These are phyloP conservation scores for Aphyosemion australe DNA, from an alignment of 2,113 vertebrate species.

Conservation along the genomic window DNA sequence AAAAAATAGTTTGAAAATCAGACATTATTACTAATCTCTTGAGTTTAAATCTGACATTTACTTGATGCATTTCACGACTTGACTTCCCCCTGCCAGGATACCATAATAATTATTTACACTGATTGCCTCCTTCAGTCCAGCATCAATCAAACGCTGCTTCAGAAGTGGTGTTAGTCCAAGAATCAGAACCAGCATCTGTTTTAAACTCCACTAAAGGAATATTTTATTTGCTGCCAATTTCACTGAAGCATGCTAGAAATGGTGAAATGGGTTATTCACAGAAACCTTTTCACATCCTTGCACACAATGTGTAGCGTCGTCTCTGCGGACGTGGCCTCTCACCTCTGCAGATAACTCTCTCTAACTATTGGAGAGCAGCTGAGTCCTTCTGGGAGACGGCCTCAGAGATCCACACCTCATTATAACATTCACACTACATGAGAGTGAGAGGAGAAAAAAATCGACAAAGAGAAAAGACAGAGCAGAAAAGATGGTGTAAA, in stretches of 20 bases:
- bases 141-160: neutral
- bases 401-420: conserved; percentile 51
- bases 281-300: conserved; percentile 28
- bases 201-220: neutral
- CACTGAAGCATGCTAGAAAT: conserved; percentile 12
- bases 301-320: neutral
- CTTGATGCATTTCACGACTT: neutral
- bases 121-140: neutral
- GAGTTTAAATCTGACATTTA: conserved; percentile 6
- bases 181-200: neutral
- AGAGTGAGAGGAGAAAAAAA: conserved; percentile 2
- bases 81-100: neutral
- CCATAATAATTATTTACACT: neutral
- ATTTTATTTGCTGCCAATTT: neutral
- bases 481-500: neutral
- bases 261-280: conserved; percentile 21
- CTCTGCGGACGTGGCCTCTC: conserved; percentile 38
- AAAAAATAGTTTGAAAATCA: too few species aligned
- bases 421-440: conserved; percentile 41
- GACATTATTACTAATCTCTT: too few species aligned
- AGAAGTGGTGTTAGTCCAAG: neutral
- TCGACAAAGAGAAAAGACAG: conserved; percentile 2
- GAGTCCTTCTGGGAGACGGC: conserved; percentile 34
- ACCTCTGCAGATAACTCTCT: conserved; percentile 44
- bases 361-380: conserved; percentile 42